These are phyloP conservation scores for Euphonia xanthogaster DNA, from an alignment of 2,797 vertebrate species.

Conservation along the genomic window DNA sequence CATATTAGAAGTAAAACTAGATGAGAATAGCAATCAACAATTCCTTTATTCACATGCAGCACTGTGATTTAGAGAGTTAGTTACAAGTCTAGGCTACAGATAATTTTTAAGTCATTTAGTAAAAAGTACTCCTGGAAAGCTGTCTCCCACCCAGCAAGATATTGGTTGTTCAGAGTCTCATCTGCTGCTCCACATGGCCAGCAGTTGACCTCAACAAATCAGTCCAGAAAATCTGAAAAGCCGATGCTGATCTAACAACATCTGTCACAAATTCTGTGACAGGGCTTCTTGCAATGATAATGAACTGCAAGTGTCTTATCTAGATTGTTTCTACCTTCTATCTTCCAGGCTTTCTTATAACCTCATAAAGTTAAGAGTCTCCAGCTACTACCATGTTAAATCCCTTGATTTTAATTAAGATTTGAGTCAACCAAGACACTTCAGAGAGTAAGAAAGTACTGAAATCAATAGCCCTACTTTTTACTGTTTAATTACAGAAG, in stretches of 20 bases:
- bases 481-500: background rate
- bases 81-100: background rate
- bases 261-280: conserved; percentile 23
- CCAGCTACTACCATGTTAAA: background rate
- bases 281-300: background rate
- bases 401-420: background rate
- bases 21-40: background rate
- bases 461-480: background rate
- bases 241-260: background rate
- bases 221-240: conserved; percentile 31
- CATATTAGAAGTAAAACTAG: background rate
- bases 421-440: background rate
- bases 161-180: background rate
- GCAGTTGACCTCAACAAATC: conserved; percentile 6
- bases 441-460: background rate
- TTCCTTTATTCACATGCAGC: background rate
- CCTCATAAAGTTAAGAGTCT: background rate
- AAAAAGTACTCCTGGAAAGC: background rate
- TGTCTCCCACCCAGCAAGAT: background rate
- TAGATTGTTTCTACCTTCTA: background rate
- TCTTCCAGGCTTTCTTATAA: background rate
- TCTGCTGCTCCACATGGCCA: background rate
- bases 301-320: background rate
- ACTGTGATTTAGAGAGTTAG: background rate
- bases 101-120: background rate